phyloP scores from a whole-genome alignment of 2,797 vertebrate genomes.

The Danionella dracula region DNA sequence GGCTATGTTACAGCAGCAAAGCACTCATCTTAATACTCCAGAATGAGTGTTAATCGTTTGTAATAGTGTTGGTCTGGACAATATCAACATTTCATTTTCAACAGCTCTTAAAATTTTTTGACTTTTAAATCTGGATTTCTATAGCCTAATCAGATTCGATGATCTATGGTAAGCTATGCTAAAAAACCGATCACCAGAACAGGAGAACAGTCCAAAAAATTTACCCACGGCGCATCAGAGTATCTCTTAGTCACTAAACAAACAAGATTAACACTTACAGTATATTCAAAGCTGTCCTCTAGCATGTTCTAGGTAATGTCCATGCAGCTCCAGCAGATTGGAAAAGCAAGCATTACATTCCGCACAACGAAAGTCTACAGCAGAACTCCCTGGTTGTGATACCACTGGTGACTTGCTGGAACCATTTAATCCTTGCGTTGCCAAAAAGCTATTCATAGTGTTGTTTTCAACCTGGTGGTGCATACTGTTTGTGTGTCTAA shows the following conservation, averaged over 20 bases:
- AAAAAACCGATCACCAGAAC: too few relatives aligned
- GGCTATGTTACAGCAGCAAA: too few relatives aligned
- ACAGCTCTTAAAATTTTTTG: too few relatives aligned
- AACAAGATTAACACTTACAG: not conserved
- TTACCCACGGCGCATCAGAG: too few relatives aligned
- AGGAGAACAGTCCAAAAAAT: too few relatives aligned
- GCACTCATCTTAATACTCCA: too few relatives aligned
- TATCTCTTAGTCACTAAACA: not conserved
- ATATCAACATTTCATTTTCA: too few relatives aligned
- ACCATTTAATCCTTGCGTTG: not conserved
- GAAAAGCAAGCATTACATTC: slow-evolving; percentile 61
- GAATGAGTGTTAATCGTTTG: too few relatives aligned
- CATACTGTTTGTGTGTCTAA: not conserved
- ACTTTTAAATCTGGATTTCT: too few relatives aligned
- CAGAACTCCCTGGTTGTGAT: not conserved
- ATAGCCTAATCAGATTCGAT: too few relatives aligned
- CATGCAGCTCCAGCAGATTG: slow-evolving; percentile 64
- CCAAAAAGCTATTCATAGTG: not conserved
- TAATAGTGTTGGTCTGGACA: too few relatives aligned
- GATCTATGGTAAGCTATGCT: too few relatives aligned
- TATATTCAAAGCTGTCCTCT: slow-evolving; percentile 62
- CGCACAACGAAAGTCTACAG: slow-evolving; percentile 56
- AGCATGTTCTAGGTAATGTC: slow-evolving; percentile 74
- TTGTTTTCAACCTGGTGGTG: not conserved
- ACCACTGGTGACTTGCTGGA: not conserved